Evolutionary conservation across 2,113 vertebrate species (phyloP), one percentile per base, ranked within the genome.

Genomic region (Brevimyrus niger): DNA sequence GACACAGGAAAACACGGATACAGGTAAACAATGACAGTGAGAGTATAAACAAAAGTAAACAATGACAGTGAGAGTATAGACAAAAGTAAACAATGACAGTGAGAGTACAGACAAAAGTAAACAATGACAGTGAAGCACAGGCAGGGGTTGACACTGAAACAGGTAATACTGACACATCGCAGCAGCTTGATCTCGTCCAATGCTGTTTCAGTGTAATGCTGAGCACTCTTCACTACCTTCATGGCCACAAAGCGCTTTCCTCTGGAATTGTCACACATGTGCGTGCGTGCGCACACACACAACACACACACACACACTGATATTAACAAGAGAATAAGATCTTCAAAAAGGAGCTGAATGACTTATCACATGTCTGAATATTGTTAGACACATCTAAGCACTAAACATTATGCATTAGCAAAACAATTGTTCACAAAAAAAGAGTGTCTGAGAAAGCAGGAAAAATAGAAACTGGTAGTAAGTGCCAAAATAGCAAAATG

Each of bases 151-250:
- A 21, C 44, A 84, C 44, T 46, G 27, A 53, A 27, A 27, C 53
- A 44, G 53, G 53, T 65, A 65, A 87, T n/a, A 94, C 94, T 95
- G 86, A 96, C 95, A 91, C 94, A 95, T 94, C 95, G 95, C 87
- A 98, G 96, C 89, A 97, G 95, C 91, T 96, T 95, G 94, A 98
- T 97, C 94, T 98, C 97, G 92, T 98, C 97, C 93, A 97, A 92
- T 2, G 97, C 97, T 1, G 97, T 97, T 94, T 97, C 97, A 0
- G 97, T 97, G 93, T 96, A 98, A 4, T 95, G 97, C 0, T 94
- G 92, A 0, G 97, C 97, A 0, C 97, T 98, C 93, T 97, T 97
- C 93, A 97, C 97, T 92, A 98, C 96, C 93, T 97, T 97, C 92
- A 97, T 95, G 76, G 97, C 95, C 91, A 95, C 94, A 90, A 95